A percentile compares a stretch with the other conserved stretches of the same genome.
These are phyloP conservation scores for Phalloptychus januarius DNA, from an alignment of 2,797 vertebrate genomes.

Conservation along the genomic window DNA sequence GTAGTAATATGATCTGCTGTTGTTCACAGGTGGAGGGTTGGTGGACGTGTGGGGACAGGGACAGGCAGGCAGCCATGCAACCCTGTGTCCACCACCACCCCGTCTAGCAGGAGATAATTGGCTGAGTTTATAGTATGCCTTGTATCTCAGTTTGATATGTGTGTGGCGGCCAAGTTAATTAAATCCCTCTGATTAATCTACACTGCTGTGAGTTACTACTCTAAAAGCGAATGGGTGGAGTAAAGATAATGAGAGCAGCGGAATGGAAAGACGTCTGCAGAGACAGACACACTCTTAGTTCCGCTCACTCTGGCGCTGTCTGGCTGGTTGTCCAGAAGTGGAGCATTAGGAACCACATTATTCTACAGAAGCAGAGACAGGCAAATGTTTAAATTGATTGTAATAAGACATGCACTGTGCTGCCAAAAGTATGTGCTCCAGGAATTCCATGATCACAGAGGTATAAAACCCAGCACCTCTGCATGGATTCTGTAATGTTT, in stretches of 20 bases:
- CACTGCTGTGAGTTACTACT: constrained; percentile 73
- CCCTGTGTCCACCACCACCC: constrained; percentile 6
- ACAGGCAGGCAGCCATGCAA: constrained; percentile 19
- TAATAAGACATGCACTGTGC: background rate
- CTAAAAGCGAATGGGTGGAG: constrained; percentile 47
- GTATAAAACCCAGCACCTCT: background rate
- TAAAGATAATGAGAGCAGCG: constrained; percentile 55
- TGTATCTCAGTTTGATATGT: constrained; percentile 79
- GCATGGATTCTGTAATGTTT: background rate
- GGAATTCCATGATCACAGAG: background rate
- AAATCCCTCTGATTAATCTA: constrained; percentile 84
- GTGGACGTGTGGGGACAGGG: constrained; percentile 27
- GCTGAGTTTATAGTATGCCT: constrained; percentile 82
- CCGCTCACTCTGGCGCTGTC: constrained; percentile 40
- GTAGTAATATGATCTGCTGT: constrained; percentile 21
- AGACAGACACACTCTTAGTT: constrained; percentile 63
- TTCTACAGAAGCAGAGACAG: background rate
- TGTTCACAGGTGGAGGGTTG: constrained; percentile 19
- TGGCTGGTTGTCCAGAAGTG: constrained; percentile 12
- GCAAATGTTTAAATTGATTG: background rate
- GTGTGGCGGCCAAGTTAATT: constrained; percentile 80
- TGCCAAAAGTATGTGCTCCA: background rate
- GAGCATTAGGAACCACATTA: constrained; percentile 4
- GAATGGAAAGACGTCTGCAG: constrained; percentile 59
- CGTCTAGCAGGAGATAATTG: constrained; percentile 74